Base-by-base conservation (phyloP, 2,113 vertebrate genomes). In the rabbit (Oryctolagus cuniculus) region DNA sequence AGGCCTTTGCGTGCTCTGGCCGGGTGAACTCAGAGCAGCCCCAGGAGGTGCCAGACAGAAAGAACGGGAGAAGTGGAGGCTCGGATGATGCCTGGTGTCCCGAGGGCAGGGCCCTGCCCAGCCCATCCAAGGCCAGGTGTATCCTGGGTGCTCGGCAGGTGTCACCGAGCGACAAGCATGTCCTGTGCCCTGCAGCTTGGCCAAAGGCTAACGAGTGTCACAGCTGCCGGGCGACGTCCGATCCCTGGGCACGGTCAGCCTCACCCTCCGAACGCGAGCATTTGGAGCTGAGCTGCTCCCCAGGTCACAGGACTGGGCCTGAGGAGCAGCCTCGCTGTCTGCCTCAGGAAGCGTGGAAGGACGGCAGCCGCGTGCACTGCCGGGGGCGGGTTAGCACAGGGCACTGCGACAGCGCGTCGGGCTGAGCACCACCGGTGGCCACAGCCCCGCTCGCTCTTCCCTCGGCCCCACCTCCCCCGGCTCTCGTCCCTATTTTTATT, bases 61-160 rank as follows among this genome's bases (percentile, higher is more conserved):
- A 80, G 75, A 88, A 80, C 16, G 0, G 0, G 82, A 66, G 51
- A 86, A 27, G 38, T 2, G 11, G 90, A 51, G 11, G 31, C 73
- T 49, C 63, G 6, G 53, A 74, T 15, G 66, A 49, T 51, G 64
- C 10, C 49, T 10, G 53, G 66, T 12, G 22, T 75, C 25, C 0
- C 0, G 24, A 27, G 0, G 5, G 27, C 31, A 67, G 31, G 4
- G 0, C 21, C 15, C 22, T 24, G 19, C 15, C 11, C 22, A 87
- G 38, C 12, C 34, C 7, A 31, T 19, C 16, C 27, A 15, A 17
- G 7, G 38, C 5, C 4, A 25, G 9, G n/a, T 27, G n/a, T n/a
- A 74, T 72, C 12, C 9, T 3, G 74, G 19, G 10, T 21, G 16
- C 17, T 89, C 79, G 66, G 10, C 17, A 91, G 69, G 70, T 34